phyloP scores from a whole-genome alignment of 1,140 invertebrate genomes.

The Drosophila athabasca region DNA sequence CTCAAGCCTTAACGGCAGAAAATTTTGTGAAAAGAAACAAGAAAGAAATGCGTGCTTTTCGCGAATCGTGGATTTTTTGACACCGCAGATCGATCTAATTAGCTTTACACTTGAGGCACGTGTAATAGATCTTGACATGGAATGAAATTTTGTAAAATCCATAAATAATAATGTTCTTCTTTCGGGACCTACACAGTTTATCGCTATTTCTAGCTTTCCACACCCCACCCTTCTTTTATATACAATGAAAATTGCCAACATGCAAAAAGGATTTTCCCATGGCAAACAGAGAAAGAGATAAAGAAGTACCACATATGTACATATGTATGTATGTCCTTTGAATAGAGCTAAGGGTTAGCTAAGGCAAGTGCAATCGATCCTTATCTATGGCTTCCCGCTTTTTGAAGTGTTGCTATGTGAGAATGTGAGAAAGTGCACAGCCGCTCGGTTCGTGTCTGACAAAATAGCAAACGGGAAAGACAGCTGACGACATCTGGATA shows the following conservation, averaged over 20 bases:
- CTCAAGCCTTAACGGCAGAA: too few species aligned
- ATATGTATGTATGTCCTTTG: too few species aligned
- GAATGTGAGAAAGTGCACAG: constrained; percentile 18
- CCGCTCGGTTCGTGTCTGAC: constrained; percentile 14
- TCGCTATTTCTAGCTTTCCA: too few species aligned
- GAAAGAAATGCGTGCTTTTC: background rate
- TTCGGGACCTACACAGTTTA: too few species aligned
- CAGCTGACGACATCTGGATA: constrained; percentile 15
- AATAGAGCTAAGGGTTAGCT: background rate
- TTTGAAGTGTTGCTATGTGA: constrained; percentile 29
- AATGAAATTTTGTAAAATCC: too few species aligned
- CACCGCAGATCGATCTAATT: too few species aligned
- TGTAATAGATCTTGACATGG: too few species aligned
- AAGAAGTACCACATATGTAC: too few species aligned
- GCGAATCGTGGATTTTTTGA: too few species aligned
- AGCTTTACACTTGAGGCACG: too few species aligned
- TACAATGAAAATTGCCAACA: background rate
- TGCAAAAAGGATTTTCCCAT: constrained; percentile 1
- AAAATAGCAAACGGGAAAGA: constrained; percentile 15
- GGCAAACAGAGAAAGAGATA: background rate
- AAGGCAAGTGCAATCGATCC: constrained; percentile 25
- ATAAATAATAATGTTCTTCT: too few species aligned
- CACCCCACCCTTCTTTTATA: background rate
- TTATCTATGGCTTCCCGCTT: constrained; percentile 32
- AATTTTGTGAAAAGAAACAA: background rate